A percentile compares a stretch with the other conserved stretches of the same genome.
Conservation (phyloP, 2,797 vertebrate species). For the Pachyuromys duprasi region DNA sequence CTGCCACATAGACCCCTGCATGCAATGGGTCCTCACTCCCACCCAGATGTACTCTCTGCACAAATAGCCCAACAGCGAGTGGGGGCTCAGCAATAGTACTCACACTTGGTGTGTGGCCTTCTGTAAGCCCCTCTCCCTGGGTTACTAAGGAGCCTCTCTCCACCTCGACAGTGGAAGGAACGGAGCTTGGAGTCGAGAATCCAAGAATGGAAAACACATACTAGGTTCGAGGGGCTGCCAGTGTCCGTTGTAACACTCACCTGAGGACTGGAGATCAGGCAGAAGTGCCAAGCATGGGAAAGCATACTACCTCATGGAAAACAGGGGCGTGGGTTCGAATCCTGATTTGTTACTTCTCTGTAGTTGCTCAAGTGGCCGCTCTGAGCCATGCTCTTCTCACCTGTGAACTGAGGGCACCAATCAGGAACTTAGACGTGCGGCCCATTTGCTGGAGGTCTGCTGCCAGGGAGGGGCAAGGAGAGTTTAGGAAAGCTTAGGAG, state of each 20-base stretch:
- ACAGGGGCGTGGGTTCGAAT: background rate
- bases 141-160: background rate
- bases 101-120: background rate
- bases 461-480: background rate
- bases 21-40: background rate
- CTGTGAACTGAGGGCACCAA: background rate
- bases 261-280: background rate
- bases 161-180: background rate
- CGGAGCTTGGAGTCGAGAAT: background rate
- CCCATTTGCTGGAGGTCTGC: background rate
- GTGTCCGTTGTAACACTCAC: background rate
- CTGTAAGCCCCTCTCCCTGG: background rate
- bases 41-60: background rate
- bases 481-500: slow-evolving; percentile 8
- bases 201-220: background rate
- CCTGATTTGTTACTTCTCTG: background rate
- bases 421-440: background rate
- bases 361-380: background rate
- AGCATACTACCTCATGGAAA: too few species aligned
- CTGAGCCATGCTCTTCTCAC: background rate
- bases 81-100: background rate
- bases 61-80: too few species aligned
- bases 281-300: accelerated
- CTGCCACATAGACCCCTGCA: accelerated
- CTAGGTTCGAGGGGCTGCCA: background rate